Percentiles rank a stretch among this genome's conserved stretches.
These are phyloP conservation scores for Tragopan temminckii DNA, from an alignment of 2,797 vertebrate genomes.

Conservation along the genomic window DNA sequence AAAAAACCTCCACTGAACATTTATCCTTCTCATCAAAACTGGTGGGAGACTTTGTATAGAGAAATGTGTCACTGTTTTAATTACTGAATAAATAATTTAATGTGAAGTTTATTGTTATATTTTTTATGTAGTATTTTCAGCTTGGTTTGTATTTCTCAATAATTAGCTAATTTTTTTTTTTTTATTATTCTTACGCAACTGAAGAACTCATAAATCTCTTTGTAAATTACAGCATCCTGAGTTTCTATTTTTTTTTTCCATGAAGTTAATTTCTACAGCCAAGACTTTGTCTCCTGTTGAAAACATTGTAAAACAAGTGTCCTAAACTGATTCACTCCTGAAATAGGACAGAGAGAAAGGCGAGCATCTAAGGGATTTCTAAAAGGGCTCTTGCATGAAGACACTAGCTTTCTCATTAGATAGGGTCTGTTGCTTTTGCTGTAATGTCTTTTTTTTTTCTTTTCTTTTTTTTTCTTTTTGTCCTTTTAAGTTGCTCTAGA, in stretches of 20 bases:
- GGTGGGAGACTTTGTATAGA: conserved; percentile 59
- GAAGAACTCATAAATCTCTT: conserved; percentile 58
- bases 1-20: background rate
- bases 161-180: conserved; percentile 38
- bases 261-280: conserved; percentile 18
- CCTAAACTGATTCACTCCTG: conserved; percentile 8
- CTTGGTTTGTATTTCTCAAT: conserved; percentile 66
- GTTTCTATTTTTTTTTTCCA: background rate
- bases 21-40: background rate
- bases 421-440: background rate
- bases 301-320: background rate
- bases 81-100: conserved; percentile 84
- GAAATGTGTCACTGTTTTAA: conserved; percentile 62
- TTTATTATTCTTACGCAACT: conserved; percentile 48
- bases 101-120: conserved; percentile 74
- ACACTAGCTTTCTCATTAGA: background rate
- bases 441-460: background rate
- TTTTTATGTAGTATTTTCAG: conserved; percentile 53
- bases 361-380: background rate
- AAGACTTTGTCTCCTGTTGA: conserved; percentile 37
- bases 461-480: background rate
- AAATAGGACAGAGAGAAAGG: background rate
- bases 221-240: conserved; percentile 45
- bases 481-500: background rate
- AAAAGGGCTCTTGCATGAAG: background rate